These are phyloP conservation scores for Grantiella picta DNA, from an alignment of 2,113 vertebrate species.

Conservation along the genomic window DNA sequence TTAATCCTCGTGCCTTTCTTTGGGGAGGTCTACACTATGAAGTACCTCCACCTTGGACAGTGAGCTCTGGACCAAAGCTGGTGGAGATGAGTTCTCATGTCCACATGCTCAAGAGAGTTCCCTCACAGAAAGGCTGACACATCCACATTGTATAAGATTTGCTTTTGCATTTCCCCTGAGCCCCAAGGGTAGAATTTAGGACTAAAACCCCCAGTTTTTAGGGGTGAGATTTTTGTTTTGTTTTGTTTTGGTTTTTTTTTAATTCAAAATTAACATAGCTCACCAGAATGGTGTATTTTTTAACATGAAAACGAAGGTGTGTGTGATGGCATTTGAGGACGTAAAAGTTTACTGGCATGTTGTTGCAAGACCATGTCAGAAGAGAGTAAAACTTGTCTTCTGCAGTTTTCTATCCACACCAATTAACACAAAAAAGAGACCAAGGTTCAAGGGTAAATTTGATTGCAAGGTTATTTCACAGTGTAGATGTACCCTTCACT, in stretches of 20 bases:
- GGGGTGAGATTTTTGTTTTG: background rate
- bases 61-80: rapidly evolving
- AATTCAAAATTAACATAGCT: background rate
- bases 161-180: background rate
- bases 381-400: background rate
- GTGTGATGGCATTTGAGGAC: background rate
- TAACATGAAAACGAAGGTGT: rapidly evolving
- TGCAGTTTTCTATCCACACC: background rate
- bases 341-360: background rate
- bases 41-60: background rate
- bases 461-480: background rate
- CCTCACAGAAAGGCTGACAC: background rate
- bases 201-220: background rate
- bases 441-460: background rate
- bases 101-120: rapidly evolving
- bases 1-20: background rate
- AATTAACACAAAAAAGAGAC: background rate
- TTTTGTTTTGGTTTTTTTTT: background rate
- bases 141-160: rapidly evolving
- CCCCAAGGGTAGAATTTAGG: background rate
- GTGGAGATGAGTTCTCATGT: background rate
- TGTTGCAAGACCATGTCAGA: background rate
- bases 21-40: background rate
- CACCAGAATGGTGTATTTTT: background rate
- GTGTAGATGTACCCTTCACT: background rate